Conservation (phyloP, 2,113 vertebrate species). For the Polypterus senegalus region DNA sequence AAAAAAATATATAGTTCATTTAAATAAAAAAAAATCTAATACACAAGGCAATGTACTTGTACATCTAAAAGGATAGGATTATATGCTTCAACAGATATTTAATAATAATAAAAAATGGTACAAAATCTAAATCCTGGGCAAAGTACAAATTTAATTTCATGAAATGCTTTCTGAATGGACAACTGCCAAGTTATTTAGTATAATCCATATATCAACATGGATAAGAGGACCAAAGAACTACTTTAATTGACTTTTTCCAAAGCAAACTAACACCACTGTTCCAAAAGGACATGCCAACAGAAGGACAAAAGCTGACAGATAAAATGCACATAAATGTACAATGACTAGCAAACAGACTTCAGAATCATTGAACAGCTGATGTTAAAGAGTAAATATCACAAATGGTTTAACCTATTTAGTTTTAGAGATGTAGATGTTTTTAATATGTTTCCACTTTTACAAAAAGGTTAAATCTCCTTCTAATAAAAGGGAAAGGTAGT, state of each 20-base stretch:
- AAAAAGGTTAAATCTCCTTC: too few relatives aligned
- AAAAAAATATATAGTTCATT: neutral
- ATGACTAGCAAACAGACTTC: constrained; percentile 2
- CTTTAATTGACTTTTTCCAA: constrained; percentile 32
- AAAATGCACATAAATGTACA: constrained; percentile 2
- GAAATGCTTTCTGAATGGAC: constrained; percentile 37
- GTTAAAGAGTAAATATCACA: constrained; percentile 15
- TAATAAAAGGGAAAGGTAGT: too few relatives aligned
- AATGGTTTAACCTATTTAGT: neutral
- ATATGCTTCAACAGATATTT: constrained; percentile 33
- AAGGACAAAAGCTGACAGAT: constrained; percentile 7
- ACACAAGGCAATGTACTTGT: constrained; percentile 20
- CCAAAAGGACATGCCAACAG: constrained; percentile 19
- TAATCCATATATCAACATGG: constrained; percentile 48
- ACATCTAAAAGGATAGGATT: constrained; percentile 33
- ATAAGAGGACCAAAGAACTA: constrained; percentile 19
- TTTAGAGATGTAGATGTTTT: too few relatives aligned
- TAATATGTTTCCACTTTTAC: too few relatives aligned
- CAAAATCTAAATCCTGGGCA: constrained; percentile 34
- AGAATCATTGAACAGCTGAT: neutral
- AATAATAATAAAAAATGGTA: constrained; percentile 31
- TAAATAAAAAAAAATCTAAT: constrained; percentile 17
- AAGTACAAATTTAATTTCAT: constrained; percentile 44
- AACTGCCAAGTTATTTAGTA: constrained; percentile 30
- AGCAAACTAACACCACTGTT: constrained; percentile 20